Percentiles rank a stretch among this genome's conserved stretches.
These are phyloP conservation scores for Pipistrellus pygmaeus DNA, from an alignment of 2,797 vertebrate genomes.

Conservation along the genomic window DNA sequence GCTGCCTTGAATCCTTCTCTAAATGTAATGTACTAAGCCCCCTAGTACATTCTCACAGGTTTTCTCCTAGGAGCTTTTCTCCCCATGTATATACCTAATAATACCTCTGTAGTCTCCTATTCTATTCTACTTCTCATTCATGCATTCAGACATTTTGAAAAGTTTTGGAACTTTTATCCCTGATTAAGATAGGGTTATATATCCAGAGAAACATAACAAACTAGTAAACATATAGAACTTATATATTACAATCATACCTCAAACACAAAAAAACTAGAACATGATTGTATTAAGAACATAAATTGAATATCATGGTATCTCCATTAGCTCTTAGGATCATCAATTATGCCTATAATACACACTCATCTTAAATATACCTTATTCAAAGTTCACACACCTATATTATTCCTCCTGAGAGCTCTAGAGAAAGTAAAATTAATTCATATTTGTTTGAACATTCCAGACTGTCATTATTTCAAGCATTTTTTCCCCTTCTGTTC, in stretches of 20 bases:
- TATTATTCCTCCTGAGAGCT: neutral
- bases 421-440: neutral
- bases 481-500: neutral
- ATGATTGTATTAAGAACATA: neutral
- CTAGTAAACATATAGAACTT: neutral
- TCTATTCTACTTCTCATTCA: neutral
- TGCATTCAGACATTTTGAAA: neutral
- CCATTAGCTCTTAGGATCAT: neutral
- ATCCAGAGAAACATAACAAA: neutral
- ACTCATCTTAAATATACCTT: neutral
- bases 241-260: neutral
- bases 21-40: neutral
- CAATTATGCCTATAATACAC: neutral
- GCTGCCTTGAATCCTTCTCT: neutral
- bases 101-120: fast-evolving
- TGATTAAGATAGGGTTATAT: neutral
- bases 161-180: neutral
- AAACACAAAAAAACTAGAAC: neutral
- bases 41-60: neutral
- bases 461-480: neutral
- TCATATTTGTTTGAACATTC: neutral
- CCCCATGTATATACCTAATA: fast-evolving
- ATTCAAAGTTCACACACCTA: neutral
- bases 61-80: neutral
- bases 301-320: neutral